A percentile compares a stretch with the other conserved stretches of the same genome.
These are phyloP conservation scores for Piprites chloris DNA, from an alignment of 2,113 vertebrate species.

Conservation along the genomic window DNA sequence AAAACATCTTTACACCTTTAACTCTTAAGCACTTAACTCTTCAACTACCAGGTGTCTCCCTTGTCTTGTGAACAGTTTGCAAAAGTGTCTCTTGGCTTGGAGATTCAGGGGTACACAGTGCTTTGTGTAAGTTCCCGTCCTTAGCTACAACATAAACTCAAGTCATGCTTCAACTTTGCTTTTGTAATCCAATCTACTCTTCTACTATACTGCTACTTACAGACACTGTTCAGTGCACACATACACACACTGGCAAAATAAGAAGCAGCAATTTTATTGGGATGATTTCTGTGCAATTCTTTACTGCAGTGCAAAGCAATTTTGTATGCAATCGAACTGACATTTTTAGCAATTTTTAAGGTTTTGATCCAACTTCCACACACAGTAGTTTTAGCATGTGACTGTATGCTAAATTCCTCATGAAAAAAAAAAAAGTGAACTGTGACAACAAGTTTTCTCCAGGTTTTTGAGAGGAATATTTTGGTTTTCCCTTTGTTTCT, in stretches of 20 bases:
- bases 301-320: not conserved
- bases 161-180: not conserved
- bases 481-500: not conserved
- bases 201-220: not conserved
- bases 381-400: not conserved
- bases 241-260: not conserved
- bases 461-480: not conserved
- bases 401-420: not conserved
- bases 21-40: not conserved
- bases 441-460: not conserved
- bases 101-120: not conserved
- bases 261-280: not conserved
- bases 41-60: not conserved
- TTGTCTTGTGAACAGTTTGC: not conserved
- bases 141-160: not conserved
- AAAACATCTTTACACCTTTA: not conserved
- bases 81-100: not conserved
- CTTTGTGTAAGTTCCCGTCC: too few relatives aligned
- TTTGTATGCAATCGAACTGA: not conserved
- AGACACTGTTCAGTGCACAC: not conserved
- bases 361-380: not conserved
- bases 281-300: not conserved
- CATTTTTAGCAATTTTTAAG: not conserved
- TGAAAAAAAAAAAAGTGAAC: not conserved
- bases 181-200: not conserved